Percentiles rank a stretch among this genome's conserved stretches.
Conservation (phyloP, 1,140 invertebrate genomes). For the Scaptomyza montana region DNA sequence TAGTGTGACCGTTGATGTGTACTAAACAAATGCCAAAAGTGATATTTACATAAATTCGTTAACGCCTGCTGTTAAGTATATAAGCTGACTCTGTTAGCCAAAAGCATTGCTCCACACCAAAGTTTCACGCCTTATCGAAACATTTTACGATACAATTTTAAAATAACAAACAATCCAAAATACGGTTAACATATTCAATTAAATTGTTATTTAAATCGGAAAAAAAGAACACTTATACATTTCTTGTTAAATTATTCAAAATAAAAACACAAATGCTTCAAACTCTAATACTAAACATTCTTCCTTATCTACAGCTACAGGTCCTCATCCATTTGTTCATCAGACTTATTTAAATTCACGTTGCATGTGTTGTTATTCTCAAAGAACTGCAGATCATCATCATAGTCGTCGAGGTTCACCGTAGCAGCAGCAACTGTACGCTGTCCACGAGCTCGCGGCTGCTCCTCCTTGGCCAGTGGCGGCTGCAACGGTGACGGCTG, state of each 20-base stretch:
- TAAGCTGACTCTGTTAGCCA: background rate
- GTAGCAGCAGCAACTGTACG: background rate
- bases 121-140: background rate
- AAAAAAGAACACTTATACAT: slow-evolving; percentile 31
- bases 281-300: slow-evolving; percentile 24
- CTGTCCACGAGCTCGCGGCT: background rate
- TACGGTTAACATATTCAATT: slow-evolving; percentile 10
- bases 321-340: slow-evolving; percentile 79
- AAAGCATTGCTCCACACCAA: background rate
- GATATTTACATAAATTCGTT: background rate
- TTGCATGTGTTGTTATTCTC: slow-evolving; percentile 82
- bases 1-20: slow-evolving; percentile 23
- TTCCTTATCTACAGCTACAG: slow-evolving; percentile 50
- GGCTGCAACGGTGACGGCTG: slow-evolving; percentile 88
- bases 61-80: background rate
- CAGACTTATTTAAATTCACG: slow-evolving; percentile 80
- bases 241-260: slow-evolving; percentile 32
- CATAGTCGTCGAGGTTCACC: slow-evolving; percentile 70
- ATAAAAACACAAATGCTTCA: slow-evolving; percentile 31
- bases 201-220: slow-evolving; percentile 27
- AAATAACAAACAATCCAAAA: background rate
- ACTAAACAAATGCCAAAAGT: slow-evolving; percentile 3
- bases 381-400: slow-evolving; percentile 71
- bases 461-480: slow-evolving; percentile 70
- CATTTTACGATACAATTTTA: background rate